Evolutionary conservation across 2,797 vertebrate genomes (phyloP).

Genomic region (Monodelphis domestica): DNA sequence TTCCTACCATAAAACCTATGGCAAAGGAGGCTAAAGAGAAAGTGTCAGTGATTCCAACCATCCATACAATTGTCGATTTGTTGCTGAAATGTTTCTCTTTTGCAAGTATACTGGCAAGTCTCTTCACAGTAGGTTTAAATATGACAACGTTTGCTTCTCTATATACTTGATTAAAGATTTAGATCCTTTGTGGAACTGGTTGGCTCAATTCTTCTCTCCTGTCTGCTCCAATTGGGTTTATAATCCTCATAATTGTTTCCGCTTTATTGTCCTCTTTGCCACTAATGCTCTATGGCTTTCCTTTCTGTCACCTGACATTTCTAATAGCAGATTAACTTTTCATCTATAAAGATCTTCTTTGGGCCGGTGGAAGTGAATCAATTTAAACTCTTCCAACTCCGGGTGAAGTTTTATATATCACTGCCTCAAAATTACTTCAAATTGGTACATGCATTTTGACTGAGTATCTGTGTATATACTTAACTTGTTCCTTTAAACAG

Average conservation of each 20-base stretch:
- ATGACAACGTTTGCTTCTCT: background rate
- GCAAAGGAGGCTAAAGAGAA: background rate
- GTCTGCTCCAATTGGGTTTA: background rate
- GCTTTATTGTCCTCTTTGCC: background rate
- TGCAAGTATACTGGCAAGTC: background rate
- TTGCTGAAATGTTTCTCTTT: background rate
- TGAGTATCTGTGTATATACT: background rate
- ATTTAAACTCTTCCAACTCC: background rate
- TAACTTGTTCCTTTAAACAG: constrained; percentile 1
- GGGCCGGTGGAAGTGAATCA: background rate
- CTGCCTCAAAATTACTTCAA: background rate
- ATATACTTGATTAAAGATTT: background rate
- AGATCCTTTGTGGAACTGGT: background rate
- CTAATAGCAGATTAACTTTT: constrained; percentile 8
- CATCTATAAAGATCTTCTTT: background rate
- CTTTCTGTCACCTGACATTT: background rate
- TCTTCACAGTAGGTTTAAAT: background rate
- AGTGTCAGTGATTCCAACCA: background rate
- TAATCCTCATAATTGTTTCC: background rate
- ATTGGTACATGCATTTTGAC: constrained; percentile 3
- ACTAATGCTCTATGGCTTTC: background rate
- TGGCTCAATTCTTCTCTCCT: background rate
- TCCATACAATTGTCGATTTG: background rate
- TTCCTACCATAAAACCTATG: background rate
- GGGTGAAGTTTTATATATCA: constrained; percentile 3